Evolutionary conservation across 2,113 vertebrate genomes (phyloP).

Genomic region (Rhinichthys klamathensis): DNA sequence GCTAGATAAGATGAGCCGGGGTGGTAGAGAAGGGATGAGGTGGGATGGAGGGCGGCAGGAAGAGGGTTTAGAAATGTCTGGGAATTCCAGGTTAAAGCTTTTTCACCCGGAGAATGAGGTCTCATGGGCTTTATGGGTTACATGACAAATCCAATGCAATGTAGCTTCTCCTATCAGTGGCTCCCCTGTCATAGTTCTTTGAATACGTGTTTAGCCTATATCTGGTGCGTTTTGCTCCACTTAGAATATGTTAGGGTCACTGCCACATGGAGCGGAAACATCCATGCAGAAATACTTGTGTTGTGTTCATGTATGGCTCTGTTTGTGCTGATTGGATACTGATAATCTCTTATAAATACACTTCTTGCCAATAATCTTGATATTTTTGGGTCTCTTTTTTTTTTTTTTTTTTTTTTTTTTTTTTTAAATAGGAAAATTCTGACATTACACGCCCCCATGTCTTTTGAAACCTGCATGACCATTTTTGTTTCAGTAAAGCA

Average conservation of each 20-base stretch:
- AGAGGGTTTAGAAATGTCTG: constrained; percentile 40
- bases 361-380: neutral
- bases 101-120: constrained; percentile 37
- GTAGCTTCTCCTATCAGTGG: constrained; percentile 35
- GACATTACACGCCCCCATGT: neutral
- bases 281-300: neutral
- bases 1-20: constrained; percentile 49
- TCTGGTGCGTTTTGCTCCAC: constrained; percentile 33
- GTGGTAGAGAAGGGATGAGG: constrained; percentile 45
- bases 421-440: no score
- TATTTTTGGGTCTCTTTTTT: neutral
- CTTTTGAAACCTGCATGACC: neutral
- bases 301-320: neutral
- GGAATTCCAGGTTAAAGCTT: constrained; percentile 46
- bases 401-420: no score
- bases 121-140: constrained; percentile 36
- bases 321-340: neutral
- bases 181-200: constrained; percentile 5
- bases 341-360: neutral
- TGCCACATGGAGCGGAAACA: constrained; percentile 18
- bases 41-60: constrained; percentile 23
- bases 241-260: constrained; percentile 41
- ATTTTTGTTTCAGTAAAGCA: no score
- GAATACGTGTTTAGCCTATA: constrained; percentile 1
- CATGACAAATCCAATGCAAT: constrained; percentile 35